Base-by-base conservation (phyloP, 1,140 invertebrate genomes). In the Aphelenchoides fujianensis region DNA sequence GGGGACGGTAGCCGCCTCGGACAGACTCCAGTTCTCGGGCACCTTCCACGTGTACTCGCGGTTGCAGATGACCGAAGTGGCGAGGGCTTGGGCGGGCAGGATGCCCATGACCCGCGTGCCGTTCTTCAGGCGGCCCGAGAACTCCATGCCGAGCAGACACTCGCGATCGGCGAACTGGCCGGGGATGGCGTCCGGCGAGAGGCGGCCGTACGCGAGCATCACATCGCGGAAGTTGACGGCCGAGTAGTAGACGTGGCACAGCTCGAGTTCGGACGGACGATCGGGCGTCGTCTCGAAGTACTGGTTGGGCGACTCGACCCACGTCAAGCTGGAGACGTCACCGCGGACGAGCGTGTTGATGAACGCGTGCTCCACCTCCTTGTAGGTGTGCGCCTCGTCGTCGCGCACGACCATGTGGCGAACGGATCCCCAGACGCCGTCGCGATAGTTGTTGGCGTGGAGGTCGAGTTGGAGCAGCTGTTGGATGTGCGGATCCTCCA, bases 201-300 rank as follows among this genome's bases (percentile, higher is more conserved):
- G 87, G 86, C 96, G 95, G 72, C 95, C 95, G 30, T 92, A 93
- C 1, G 94, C 94, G 74, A 97, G 87, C 95, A 98, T 98, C 41
- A 98, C 90, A 85, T 98, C 95, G 70, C 94, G 89, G 90, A 97
- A 97, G 86, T 98, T 97, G 2, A 98, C 88, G 28, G 95, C 91
- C 2, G 94, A 90, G 86, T 94, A 97, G 83, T 94, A 92, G 5
- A 97, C 93, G 71, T 87, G 88, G 85, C 93, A 97, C 1, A 94
- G 85, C 79, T 91, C 89, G 30, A 84, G 86, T 68, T 32, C 5
- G 62, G 41, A 27, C 62, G 63, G 66, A 70, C 72, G 83, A 64
- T 86, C 53, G 66, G 54, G 31, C 16, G 68, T 69, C 52, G 66
- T 73, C 35, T 86, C 67, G 84, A 84, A 78, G 85, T 88, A 84